These are phyloP conservation scores for Neomorphus geoffroyi DNA, from an alignment of 2,797 vertebrate genomes.

Conservation along the genomic window DNA sequence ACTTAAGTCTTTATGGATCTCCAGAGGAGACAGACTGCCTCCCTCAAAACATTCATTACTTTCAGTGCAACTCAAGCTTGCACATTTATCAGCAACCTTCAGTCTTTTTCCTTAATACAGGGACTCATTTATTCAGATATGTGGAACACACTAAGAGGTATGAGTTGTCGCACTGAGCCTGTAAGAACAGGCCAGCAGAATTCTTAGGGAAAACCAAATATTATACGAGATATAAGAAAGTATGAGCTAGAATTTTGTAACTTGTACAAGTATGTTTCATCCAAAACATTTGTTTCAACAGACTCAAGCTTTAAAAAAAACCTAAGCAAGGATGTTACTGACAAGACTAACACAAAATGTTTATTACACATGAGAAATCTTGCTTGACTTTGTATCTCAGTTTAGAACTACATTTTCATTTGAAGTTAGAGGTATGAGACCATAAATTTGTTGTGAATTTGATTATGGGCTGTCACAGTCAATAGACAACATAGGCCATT, in stretches of 20 bases:
- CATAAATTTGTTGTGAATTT: neutral
- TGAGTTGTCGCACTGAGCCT: neutral
- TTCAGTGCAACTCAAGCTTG: neutral
- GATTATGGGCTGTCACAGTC: neutral
- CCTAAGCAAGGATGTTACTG: neutral
- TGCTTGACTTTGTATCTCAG: neutral
- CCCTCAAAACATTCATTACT: neutral
- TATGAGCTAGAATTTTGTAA: neutral
- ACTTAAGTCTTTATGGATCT: neutral
- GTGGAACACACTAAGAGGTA: neutral
- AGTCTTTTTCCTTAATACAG: neutral
- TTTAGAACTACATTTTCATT: neutral
- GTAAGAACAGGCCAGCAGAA: neutral
- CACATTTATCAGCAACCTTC: neutral
- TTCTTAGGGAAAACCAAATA: neutral
- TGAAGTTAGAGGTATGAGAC: neutral
- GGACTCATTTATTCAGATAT: neutral
- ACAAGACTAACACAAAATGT: neutral
- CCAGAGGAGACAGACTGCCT: neutral
- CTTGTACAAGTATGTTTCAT: neutral
- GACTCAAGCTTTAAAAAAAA: neutral
- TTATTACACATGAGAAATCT: neutral
- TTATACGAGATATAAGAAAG: neutral
- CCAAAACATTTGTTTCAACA: neutral
- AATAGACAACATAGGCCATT: neutral